These are phyloP conservation scores for Galemys pyrenaicus DNA, from an alignment of 2,113 vertebrate species.

Conservation along the genomic window DNA sequence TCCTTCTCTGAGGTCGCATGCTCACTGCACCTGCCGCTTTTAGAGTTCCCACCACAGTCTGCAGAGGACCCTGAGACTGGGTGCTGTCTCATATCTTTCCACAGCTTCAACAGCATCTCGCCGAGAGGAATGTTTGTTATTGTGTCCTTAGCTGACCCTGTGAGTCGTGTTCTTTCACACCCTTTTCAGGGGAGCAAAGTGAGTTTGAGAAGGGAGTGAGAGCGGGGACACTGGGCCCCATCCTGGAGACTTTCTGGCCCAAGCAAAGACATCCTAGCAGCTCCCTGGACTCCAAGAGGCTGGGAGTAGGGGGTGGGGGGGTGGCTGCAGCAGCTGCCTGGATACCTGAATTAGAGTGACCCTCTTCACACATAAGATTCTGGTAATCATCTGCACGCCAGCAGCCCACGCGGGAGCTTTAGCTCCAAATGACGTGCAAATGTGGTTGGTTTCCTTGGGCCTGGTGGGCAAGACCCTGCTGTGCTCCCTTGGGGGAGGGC, in stretches of 20 bases:
- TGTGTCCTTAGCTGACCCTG: neutral
- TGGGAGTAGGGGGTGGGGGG: neutral
- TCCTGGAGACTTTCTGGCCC: neutral
- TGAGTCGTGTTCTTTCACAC: neutral
- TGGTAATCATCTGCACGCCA: conserved; percentile 68
- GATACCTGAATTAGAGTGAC: conserved; percentile 54
- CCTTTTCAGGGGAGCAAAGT: neutral
- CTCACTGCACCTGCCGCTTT: neutral
- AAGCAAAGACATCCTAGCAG: neutral
- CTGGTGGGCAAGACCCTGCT: conserved; percentile 12
- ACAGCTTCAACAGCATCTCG: neutral
- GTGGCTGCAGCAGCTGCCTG: conserved; percentile 44
- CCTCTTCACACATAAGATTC: conserved; percentile 74
- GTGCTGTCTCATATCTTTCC: neutral
- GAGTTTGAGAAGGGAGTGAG: neutral
- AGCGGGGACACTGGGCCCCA: neutral
- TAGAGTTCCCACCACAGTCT: neutral
- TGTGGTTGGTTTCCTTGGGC: conserved; percentile 48
- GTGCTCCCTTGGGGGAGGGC: neutral
- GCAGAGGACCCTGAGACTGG: neutral
- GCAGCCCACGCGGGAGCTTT: conserved; percentile 75
- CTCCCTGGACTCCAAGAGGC: neutral
- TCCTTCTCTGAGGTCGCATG: neutral
- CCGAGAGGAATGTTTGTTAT: neutral
- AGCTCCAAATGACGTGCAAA: conserved; percentile 69